Conservation (phyloP, 2,797 vertebrate species). For the Anas flavirostris region DNA sequence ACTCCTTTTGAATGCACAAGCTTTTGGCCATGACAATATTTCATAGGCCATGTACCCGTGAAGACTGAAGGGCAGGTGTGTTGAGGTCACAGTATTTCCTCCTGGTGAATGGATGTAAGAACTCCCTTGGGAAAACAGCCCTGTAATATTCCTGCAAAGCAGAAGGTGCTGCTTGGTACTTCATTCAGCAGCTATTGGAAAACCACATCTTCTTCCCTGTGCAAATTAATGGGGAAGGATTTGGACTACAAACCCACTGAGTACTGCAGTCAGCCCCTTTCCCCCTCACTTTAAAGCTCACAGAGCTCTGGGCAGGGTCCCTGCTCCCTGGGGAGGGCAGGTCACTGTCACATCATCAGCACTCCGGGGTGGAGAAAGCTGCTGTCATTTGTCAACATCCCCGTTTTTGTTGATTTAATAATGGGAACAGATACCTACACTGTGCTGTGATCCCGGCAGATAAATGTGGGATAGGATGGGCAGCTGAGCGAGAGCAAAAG, state of each 20-base stretch:
- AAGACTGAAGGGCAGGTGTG: background rate
- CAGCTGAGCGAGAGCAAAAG: background rate
- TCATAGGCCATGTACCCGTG: no score
- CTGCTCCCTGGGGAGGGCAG: rapidly evolving
- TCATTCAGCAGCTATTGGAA: background rate
- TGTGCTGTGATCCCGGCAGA: background rate
- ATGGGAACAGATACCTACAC: background rate
- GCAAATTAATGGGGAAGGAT: background rate
- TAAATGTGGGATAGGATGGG: background rate
- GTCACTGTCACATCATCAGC: background rate
- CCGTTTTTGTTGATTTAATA: background rate
- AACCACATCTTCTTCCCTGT: rapidly evolving
- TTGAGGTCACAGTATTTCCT: rapidly evolving
- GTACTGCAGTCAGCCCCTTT: background rate
- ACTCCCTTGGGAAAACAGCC: no score
- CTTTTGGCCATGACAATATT: background rate
- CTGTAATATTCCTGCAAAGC: rapidly evolving
- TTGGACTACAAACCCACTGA: rapidly evolving
- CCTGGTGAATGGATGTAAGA: background rate
- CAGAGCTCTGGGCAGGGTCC: rapidly evolving
- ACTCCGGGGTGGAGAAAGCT: background rate
- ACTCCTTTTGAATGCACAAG: background rate
- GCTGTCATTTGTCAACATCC: background rate
- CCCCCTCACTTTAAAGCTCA: background rate
- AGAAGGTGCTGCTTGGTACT: background rate